Conservation (phyloP, 1,140 invertebrate species). For the Tetramorium simillimum region DNA sequence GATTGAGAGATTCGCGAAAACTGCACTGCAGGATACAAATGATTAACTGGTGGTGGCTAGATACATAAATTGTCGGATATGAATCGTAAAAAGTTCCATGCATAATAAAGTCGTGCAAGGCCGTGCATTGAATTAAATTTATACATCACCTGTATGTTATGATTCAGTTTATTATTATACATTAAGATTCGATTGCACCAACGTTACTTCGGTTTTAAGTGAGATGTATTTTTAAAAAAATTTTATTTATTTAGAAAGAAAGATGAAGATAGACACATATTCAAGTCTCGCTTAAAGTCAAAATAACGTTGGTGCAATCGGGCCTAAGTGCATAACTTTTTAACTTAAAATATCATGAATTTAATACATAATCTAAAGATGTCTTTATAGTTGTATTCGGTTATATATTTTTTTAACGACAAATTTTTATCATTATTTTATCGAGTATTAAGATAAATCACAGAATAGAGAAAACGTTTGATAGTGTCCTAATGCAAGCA, state of each 20-base stretch:
- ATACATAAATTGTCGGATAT: neutral
- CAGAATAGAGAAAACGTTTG: no score
- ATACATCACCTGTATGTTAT: neutral
- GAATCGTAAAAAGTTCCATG: neutral
- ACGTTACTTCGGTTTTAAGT: no score
- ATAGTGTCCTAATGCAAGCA: neutral
- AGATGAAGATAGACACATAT: no score
- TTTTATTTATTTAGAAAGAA: no score
- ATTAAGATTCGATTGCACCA: no score
- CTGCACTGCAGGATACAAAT: neutral
- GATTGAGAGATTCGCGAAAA: neutral
- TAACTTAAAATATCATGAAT: neutral
- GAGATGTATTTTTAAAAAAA: no score
- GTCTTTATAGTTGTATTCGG: neutral
- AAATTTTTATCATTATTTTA: no score
- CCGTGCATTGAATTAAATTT: neutral
- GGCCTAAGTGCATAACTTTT: no score
- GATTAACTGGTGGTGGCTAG: neutral
- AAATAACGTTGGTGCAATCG: no score
- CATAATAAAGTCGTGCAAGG: neutral
- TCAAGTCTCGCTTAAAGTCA: no score
- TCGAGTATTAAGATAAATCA: no score
- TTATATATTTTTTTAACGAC: neutral
- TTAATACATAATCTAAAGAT: neutral
- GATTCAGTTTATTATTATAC: neutral